These are phyloP conservation scores for Cephonodes hylas DNA, from an alignment of 2,888 invertebrate genomes.

Conservation along the genomic window DNA sequence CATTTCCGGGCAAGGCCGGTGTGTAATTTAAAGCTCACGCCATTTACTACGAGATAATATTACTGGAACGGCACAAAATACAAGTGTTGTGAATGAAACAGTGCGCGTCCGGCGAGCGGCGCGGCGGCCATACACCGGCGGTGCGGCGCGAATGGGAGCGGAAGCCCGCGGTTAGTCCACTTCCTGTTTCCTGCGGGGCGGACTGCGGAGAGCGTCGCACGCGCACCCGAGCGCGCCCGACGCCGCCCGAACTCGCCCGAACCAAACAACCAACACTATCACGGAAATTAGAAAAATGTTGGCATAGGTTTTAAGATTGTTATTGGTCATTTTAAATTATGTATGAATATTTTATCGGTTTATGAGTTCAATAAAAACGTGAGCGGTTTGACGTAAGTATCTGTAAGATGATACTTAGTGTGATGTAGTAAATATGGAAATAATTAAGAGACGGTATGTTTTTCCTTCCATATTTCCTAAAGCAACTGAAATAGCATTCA, in stretches of 20 bases:
- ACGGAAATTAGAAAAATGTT: not conserved
- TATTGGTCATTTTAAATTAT: not conserved
- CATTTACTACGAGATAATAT: conserved; percentile 46
- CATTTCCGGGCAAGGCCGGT: conserved; percentile 38
- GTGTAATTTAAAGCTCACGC: conserved; percentile 41
- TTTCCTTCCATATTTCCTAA: too few relatives aligned
- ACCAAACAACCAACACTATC: not conserved
- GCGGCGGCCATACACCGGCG: conserved; percentile 23
- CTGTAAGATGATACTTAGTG: not conserved
- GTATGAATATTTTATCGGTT: not conserved
- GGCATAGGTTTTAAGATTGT: not conserved
- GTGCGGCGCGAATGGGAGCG: conserved; percentile 77
- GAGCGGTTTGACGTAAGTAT: not conserved
- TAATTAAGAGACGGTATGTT: too few relatives aligned
- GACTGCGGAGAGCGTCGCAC: conserved; percentile 64
- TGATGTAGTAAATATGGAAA: too few relatives aligned
- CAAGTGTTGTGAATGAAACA: conserved; percentile 70
- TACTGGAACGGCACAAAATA: conserved; percentile 63
- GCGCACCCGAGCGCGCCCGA: conserved; percentile 66
- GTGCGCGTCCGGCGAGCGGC: conserved; percentile 59
- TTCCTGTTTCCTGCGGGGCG: conserved; percentile 81
- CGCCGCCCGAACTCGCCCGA: conserved; percentile 44
- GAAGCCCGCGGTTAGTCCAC: conserved; percentile 81
- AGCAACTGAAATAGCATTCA: too few relatives aligned
- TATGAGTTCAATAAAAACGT: not conserved